Conservation (phyloP, 2,888 invertebrate species). For the Heliconius erato region DNA sequence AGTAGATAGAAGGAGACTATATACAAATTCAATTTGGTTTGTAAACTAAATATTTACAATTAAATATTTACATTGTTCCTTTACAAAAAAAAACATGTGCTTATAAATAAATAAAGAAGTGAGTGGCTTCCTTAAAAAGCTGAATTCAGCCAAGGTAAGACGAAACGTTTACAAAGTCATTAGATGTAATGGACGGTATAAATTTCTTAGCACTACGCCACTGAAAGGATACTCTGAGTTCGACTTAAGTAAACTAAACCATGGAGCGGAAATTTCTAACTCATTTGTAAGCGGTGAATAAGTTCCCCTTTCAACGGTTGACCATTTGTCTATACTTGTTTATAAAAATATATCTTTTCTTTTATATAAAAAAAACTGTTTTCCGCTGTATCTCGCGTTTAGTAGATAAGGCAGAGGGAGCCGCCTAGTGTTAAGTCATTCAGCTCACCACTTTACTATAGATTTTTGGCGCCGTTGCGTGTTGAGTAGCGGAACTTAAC, state of each 20-base stretch:
- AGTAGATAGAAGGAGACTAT: too few relatives aligned
- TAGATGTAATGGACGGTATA: constrained; percentile 48
- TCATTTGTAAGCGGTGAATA: constrained; percentile 36
- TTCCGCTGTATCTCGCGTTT: too few relatives aligned
- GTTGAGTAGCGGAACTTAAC: too few relatives aligned
- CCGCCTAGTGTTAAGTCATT: too few relatives aligned
- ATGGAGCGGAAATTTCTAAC: constrained; percentile 47
- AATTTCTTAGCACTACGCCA: constrained; percentile 46
- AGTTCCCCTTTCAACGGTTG: not conserved
- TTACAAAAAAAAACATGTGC: not conserved
- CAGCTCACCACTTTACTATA: too few relatives aligned
- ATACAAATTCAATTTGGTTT: too few relatives aligned
- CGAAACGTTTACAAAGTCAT: constrained; percentile 42
- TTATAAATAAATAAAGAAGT: not conserved
- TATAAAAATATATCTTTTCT: not conserved
- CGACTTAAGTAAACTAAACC: constrained; percentile 44
- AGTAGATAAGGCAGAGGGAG: too few relatives aligned
- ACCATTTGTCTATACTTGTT: not conserved
- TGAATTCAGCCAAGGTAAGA: constrained; percentile 28
- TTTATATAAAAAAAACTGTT: not conserved
- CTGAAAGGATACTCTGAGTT: constrained; percentile 45
- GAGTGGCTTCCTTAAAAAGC: constrained; percentile 38
- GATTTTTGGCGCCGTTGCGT: too few relatives aligned
- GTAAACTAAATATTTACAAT: too few relatives aligned
- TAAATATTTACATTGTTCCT: not conserved